phyloP scores from a whole-genome alignment of 1,140 invertebrate genomes.

The Ceratoteleas bidentatus region DNA sequence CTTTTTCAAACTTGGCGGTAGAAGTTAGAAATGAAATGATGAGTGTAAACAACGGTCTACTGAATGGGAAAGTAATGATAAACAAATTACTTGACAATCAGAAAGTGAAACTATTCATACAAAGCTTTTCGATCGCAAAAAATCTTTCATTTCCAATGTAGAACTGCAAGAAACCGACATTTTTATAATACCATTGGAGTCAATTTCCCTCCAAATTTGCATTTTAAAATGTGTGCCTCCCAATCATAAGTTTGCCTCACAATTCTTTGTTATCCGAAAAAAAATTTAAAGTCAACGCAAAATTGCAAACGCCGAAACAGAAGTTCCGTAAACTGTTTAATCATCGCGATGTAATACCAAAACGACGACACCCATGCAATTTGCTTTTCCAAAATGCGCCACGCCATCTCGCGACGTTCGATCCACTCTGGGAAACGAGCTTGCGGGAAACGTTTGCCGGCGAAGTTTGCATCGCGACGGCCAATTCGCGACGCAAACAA shows the following conservation, averaged over 20 bases:
- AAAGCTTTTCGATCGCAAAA: too few species aligned
- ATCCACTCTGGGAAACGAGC: too few species aligned
- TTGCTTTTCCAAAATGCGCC: neutral
- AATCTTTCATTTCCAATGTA: too few species aligned
- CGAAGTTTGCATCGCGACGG: neutral
- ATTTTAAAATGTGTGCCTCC: neutral
- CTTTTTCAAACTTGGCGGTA: too few species aligned
- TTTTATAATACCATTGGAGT: too few species aligned
- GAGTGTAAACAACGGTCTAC: too few species aligned
- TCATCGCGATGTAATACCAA: neutral
- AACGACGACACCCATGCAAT: neutral
- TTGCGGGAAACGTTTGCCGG: too few species aligned
- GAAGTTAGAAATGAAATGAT: neutral
- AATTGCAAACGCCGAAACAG: neutral
- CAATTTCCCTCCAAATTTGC: neutral
- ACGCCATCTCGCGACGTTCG: neutral
- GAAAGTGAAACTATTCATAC: too few species aligned
- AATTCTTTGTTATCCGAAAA: neutral
- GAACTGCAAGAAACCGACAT: too few species aligned
- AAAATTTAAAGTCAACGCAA: neutral
- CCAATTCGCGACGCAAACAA: slow-evolving; percentile 4
- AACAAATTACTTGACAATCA: too few species aligned
- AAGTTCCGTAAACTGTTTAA: neutral
- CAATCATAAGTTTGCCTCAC: too few species aligned
- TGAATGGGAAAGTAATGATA: too few species aligned